Base-by-base conservation (phyloP, 1,140 invertebrate species). In the Drosophila erecta region DNA sequence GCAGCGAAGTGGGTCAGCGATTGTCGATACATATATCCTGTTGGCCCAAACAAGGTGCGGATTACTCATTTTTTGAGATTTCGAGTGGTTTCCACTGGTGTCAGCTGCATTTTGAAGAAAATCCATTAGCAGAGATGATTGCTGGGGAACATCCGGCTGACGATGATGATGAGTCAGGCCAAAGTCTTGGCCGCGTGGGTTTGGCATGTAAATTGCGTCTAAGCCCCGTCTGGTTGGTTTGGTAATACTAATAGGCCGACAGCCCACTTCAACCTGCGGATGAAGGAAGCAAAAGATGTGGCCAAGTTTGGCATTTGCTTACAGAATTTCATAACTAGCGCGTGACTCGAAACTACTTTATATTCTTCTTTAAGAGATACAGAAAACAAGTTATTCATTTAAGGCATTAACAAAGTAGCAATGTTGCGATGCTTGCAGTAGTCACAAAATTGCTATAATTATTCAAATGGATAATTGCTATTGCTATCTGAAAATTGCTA, bases 1-100 rank as follows among this genome's bases (percentile, higher is more conserved):
- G 41, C 76, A 43, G 30, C 44, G 66, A 87, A 87, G 49, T 85
- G 67, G 78, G 81, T 78, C 78, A 84, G 40, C 59, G 76, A 58
- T 40, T 58, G 17, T 8, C 12, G 30, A 14, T 14, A 37, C 8
- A 14, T 3, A 20, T 59, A 84, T 76, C 70, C 75, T 79, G 79
- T 44, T 83, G 30, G 3, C 27, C 15, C 41, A 57, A 8, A 65
- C 14, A 65, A 56, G 37, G 51, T 60, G 69, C 71, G 66, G 44
- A 27, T 38, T 0, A 40, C 33, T 8, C 33, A 38, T 51, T 37
- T 37, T 37, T 12, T 38, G 4, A 15, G 5, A 12, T 53, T 56
- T 46, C 17, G 62, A 55, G 50, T 56, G 50, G 27, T 56, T 41
- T 69, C 38, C 40, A 15, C 43, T 60, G 35, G 17, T 41, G 37